Conservation (phyloP, 2,797 vertebrate genomes). For the Eremophila alpestris region DNA sequence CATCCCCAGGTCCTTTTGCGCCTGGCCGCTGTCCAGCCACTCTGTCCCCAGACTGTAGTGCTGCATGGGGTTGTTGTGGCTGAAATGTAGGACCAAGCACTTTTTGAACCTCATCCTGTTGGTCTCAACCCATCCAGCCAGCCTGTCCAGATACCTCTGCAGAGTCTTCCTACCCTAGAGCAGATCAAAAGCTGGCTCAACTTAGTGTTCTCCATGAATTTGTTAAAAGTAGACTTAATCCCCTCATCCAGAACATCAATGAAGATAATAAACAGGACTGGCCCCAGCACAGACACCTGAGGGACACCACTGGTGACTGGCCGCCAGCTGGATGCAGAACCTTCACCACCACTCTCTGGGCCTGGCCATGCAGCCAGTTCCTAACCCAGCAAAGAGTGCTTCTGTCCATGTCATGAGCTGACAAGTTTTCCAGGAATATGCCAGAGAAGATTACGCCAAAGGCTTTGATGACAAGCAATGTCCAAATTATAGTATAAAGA, state of each 20-base stretch:
- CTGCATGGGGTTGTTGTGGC: neutral
- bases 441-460: neutral
- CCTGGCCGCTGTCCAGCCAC: neutral
- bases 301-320: accelerated
- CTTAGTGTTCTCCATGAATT: neutral
- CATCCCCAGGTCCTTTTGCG: neutral
- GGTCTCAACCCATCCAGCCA: neutral
- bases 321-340: neutral
- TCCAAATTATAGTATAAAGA: neutral
- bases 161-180: neutral
- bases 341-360: neutral
- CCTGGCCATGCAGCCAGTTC: neutral
- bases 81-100: neutral
- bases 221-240: neutral
- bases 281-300: neutral
- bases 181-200: neutral
- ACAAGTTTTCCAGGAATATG: neutral
- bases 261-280: neutral
- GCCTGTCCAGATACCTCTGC: neutral
- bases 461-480: neutral
- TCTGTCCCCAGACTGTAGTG: neutral
- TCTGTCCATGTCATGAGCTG: neutral
- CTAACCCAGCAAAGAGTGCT: neutral
- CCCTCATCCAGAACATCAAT: neutral
- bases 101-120: neutral